Evolutionary conservation across 2,113 vertebrate species (phyloP), one percentile per base, ranked within the genome.

Genomic region (Corydoras sp.): DNA sequence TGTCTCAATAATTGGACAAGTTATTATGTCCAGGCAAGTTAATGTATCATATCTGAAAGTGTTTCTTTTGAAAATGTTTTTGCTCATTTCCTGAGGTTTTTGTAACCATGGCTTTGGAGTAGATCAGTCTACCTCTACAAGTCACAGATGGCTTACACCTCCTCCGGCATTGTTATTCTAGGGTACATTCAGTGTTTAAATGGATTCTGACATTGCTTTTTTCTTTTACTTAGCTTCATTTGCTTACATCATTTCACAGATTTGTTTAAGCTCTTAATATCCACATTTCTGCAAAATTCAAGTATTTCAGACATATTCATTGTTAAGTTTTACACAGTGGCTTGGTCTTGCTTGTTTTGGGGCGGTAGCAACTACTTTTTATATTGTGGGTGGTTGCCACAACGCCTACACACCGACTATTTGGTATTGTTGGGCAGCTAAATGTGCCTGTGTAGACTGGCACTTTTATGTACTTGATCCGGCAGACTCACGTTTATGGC

Each of bases 1-100:
- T 35, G 67, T 61, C n/a, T 70, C 48, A 66, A 65, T 65, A 50
- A 24, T 69, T 10, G 50, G 66, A 55, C 58, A 70, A 58, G 59
- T 71, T 65, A 58, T 67, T 35, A 73, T 61, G 64, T 73, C 71
- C 24, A 48, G 48, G 48, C 51, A 55, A 29, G 53, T 48, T 13
- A 14, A 31, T 48, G 14, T 63, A 15, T 67, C 59, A 62, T 32
- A 24, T 35, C 51, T 49, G 66, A 69, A 65, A 66, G 9, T 14
- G 56, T 65, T 76, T 64, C 18, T 24, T 24, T 24, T 24, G 18
- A 24, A 24, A 50, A 11, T 7, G 49, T 50, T 11, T 7, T 50
- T 50, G 49, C 32, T 31, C 2, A 4, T 24, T 65, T 18, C 24
- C n/a, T 31, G 11, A 11, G 50, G 50, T 10, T 10, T 65, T 66